Evolutionary conservation across 2,797 vertebrate genomes (phyloP), one percentile per base, ranked within the genome.

Genomic region (Taeniopygia guttata): DNA sequence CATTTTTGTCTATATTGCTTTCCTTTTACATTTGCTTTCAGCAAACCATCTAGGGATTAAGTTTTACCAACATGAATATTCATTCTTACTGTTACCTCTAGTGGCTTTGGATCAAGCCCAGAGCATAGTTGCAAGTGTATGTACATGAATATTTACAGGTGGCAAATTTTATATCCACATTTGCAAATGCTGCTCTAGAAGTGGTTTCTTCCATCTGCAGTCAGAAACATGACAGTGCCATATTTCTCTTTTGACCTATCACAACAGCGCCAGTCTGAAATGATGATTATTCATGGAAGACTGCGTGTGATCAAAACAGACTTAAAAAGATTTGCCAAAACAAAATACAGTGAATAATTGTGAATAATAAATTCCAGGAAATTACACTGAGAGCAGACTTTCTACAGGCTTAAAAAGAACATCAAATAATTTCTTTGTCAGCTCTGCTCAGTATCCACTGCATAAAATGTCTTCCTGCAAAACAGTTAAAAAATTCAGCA

Each of bases 241-340:
- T 63, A 76, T 88, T 73, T 92, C 66, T 86, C 77, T 95, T 94
- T 74, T 92, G 91, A 96, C 94, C 94, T 93, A 96, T 92, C 82
- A 88, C 79, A 94, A 88, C 89, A 94, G 66, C 63, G 91, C 74
- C 70, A 84, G 58, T 82, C 30, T 92, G 76, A 96, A 93, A 82
- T 56, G 14, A 90, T 94, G 80, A 96, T 95, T 95, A 95, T 89
- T 92, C 94, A 93, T 88, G 59, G 79, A 54, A 94, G 79, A 93
- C 59, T 76, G 62, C 58, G 52, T 67, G 70, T 84, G 87, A 97
- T 95, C 94, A 96, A 95, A 96, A 96, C 94, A 90, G 52, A 79
- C 67, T 91, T 95, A 82, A 91, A 96, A 95, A 94, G 89, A 95
- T 96, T 96, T 95, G 80, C 92, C 94, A 96, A 93, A 96, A 95